Evolutionary conservation across 1,140 invertebrate species (phyloP), one percentile per base, ranked within the genome.

Genomic region (Drosophila hydei): DNA sequence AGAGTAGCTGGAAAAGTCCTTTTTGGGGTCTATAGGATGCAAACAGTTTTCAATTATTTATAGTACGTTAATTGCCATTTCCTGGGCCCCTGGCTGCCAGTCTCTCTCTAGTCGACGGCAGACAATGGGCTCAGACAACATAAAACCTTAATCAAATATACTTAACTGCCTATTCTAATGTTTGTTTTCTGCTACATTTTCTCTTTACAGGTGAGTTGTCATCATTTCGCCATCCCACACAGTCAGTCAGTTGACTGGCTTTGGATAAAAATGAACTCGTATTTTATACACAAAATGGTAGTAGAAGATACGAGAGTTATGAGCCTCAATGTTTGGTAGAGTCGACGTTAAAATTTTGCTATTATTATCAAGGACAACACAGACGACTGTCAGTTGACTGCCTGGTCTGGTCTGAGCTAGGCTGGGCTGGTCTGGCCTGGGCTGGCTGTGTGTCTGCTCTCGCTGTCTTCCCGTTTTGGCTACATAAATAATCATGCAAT

Each of bases 121-220:
- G 77, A 87, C 74, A 73, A 80, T 77, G 65, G 55, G 68, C 36
- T 18, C 25, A 48, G 47, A 30, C 70, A 60, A 77, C 73, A 87
- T 69, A 78, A 88, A 69, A 65, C 70, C 81, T 81, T 87, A 81
- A 87, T 88, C 81, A 87, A 87, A 85, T 85, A 87, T 81, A 68
- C 62, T 67, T 67, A 67, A 59, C 69, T 59, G 69, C 62, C 69
- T 73, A 78, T 88, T 87, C 63, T 87, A 87, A 87, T 87, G 81
- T 81, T 87, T 87, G 50, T 87, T 88, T 77, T 70, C 63, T 69
- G 47, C 64, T 60, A 59, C 64, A 62, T 55, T 70, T 52, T 65
- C 56, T 83, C 71, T 77, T 87, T 87, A 50, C 81, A 88, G 81
- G 83, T 85, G 70, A 85, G 81, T 85, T 69, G 63, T 18, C 48